Evolutionary conservation across 2,113 vertebrate species (phyloP).

Genomic region (Atherinomorus stipes): DNA sequence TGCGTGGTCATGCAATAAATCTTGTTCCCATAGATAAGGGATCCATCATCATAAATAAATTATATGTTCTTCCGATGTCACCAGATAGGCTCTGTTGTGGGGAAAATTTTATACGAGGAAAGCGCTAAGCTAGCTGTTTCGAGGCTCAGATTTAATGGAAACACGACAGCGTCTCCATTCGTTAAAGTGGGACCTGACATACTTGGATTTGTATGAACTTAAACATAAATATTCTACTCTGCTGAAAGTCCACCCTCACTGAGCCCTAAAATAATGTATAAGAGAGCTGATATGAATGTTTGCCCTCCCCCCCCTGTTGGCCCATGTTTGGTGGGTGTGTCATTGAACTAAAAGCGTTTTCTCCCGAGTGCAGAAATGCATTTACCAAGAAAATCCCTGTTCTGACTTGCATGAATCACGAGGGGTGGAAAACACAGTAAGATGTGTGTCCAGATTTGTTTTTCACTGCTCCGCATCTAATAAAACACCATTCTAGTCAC

Average conservation of each 20-base stretch:
- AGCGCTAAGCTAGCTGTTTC: background rate
- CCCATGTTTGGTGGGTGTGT: slow-evolving; percentile 30
- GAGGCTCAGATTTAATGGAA: background rate
- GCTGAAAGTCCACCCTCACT: no score
- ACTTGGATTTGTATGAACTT: no score
- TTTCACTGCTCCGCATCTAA: slow-evolving; percentile 40
- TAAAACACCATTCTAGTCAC: slow-evolving; percentile 57
- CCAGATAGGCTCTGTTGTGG: no score
- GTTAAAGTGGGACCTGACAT: no score
- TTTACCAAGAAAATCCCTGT: slow-evolving; percentile 15
- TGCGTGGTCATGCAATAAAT: no score
- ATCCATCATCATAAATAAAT: no score
- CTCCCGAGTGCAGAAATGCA: background rate
- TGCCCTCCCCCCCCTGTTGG: background rate
- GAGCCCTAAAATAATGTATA: background rate
- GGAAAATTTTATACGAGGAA: slow-evolving; percentile 1
- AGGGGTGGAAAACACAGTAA: slow-evolving; percentile 40
- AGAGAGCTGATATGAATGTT: slow-evolving; percentile 9
- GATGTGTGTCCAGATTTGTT: slow-evolving; percentile 52
- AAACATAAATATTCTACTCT: no score
- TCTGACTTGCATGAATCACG: slow-evolving; percentile 30
- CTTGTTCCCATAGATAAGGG: no score
- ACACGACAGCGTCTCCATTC: background rate
- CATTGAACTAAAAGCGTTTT: background rate
- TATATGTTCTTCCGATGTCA: no score